Conservation (phyloP, 92 coral and sea anemone genomes). For the Desmophyllum pertusum region DNA sequence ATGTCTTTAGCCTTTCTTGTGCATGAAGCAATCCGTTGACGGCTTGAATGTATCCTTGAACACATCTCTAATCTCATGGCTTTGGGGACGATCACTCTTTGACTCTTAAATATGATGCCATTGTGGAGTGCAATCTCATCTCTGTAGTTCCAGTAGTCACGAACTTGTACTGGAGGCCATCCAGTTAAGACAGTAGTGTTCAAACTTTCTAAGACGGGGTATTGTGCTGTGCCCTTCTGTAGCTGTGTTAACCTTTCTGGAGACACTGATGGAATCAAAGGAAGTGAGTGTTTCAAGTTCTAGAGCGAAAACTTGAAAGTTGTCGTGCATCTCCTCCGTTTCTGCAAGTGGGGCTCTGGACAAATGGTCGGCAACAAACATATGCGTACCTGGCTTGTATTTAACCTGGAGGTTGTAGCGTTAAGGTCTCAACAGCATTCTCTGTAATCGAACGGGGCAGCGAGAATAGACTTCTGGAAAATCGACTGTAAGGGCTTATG, state of each 20-base stretch:
- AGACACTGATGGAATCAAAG: conserved; percentile 26
- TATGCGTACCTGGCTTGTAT: conserved; percentile 41
- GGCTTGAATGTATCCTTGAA: conserved; percentile 49
- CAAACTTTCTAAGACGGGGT: conserved; percentile 35
- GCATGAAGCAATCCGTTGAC: conserved; percentile 45
- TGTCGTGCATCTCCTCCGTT: not conserved
- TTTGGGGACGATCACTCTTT: conserved; percentile 44
- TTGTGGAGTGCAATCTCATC: conserved; percentile 58
- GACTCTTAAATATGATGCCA: conserved; percentile 53
- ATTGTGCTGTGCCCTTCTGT: conserved; percentile 44
- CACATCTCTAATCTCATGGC: conserved; percentile 37
- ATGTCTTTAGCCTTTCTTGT: conserved; percentile 47
- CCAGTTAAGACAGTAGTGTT: conserved; percentile 41
- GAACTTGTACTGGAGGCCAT: conserved; percentile 51
- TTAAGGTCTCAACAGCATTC: conserved; percentile 38
- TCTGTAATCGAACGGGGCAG: conserved; percentile 32
- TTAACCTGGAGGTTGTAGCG: conserved; percentile 29
- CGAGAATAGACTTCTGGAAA: conserved; percentile 40
- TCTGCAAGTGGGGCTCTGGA: conserved; percentile 27
- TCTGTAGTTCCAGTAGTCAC: conserved; percentile 48
- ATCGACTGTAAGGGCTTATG: conserved; percentile 51
- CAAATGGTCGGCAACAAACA: conserved; percentile 48
- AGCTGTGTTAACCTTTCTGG: too few relatives aligned
- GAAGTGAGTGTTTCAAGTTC: conserved; percentile 43
- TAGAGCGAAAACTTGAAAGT: conserved; percentile 50